Evolutionary conservation across 64 coral and sea anemone genomes (phyloP), one percentile per base, ranked within the genome.

Genomic region (Hydrozoanthus tunicans): DNA sequence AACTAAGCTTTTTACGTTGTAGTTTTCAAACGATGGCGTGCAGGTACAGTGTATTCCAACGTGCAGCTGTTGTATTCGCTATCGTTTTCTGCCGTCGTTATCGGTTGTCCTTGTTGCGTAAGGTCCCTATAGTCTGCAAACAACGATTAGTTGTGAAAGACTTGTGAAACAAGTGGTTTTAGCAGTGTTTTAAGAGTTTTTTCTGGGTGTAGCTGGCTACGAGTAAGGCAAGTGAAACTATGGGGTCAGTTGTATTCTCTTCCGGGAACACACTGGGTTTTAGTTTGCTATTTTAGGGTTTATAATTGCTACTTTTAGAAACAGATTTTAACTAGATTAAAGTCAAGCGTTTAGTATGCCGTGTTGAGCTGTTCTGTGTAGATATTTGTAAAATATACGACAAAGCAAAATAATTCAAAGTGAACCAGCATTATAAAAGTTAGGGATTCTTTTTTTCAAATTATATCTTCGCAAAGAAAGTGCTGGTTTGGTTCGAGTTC

Each of bases 361-460:
- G 84, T 88, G 84, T 88, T 88, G 84, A 88, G 84, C 84, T 88
- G 68, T 20, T 59, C 26, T 88, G 84, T 75, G 73, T 59, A 61
- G 68, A 75, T 60, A 88, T 88, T 88, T 88, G 84, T 88, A 88
- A 73, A 59, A 88, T 88, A 88, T 57, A 43, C 32, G 12, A 59
- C 56, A 56, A 88, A 88, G 70, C 24, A 56, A 79, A 59, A 75
- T 88, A 88, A 74, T 75, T 73, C 67, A 58, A 73, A 88, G 24
- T 73, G 70, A 74, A 70, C 24, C 56, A 61, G 69, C 84, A 58
- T 73, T 88, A 88, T 74, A 74, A 73, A 74, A 58, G 59, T 88
- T 74, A 61, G 54, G 57, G 24, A 51, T 88, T 56, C 84, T 88
- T 74, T 81, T 88, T 88, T 88, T 82, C 53, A 82, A 82, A 82